A percentile compares a stretch with the other conserved stretches of the same genome.
Conservation (phyloP, 2,113 vertebrate species). For the Chloebia gouldiae region DNA sequence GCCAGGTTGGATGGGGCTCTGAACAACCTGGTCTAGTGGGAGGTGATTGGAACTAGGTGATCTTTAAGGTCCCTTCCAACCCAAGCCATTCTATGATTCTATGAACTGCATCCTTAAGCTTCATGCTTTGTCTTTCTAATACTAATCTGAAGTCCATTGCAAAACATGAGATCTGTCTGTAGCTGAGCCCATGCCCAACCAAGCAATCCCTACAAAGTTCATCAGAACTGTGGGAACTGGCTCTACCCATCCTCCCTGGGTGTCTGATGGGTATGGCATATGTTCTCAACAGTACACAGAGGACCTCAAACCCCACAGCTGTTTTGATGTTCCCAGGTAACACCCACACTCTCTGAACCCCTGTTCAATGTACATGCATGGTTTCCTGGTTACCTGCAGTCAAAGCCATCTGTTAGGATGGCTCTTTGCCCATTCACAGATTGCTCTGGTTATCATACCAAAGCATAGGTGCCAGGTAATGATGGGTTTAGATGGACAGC, state of each 20-base stretch:
- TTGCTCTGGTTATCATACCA: constrained; percentile 51
- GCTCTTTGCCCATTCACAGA: constrained; percentile 55
- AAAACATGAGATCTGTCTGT: neutral
- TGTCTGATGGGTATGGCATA: neutral
- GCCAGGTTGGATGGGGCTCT: neutral
- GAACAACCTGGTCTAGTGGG: neutral
- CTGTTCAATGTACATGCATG: constrained; percentile 38
- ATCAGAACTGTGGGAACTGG: neutral
- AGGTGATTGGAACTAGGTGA: neutral
- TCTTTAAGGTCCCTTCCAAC: neutral
- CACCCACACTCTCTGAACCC: neutral
- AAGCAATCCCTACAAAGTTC: neutral
- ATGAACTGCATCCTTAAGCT: neutral
- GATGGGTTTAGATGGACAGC: constrained; percentile 60
- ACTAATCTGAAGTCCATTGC: neutral
- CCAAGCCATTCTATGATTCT: neutral
- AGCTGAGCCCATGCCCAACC: neutral
- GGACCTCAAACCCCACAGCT: constrained; percentile 12
- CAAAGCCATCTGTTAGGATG: constrained; percentile 62
- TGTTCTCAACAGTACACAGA: neutral
- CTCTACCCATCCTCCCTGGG: neutral
- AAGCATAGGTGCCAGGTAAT: constrained; percentile 58
- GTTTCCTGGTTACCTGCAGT: constrained; percentile 44
- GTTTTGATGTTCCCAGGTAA: constrained; percentile 32
- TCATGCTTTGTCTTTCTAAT: neutral